Evolutionary conservation across 2,888 invertebrate genomes (phyloP).

Genomic region (Corbicula japonica): DNA sequence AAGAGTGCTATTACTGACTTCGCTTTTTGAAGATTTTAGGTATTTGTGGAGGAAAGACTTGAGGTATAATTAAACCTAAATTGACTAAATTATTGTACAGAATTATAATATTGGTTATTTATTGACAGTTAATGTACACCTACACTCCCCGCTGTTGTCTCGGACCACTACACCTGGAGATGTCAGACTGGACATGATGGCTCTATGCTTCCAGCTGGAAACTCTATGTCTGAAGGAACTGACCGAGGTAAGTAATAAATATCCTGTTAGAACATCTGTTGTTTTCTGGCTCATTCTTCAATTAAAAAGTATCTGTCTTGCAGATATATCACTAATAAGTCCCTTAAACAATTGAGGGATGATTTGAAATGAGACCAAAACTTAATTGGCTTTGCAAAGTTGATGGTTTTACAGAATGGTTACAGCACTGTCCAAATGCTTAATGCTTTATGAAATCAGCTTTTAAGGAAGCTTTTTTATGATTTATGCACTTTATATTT

Average conservation of each 20-base stretch:
- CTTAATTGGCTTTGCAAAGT: too few relatives aligned
- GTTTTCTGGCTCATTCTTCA: neutral
- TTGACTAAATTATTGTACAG: neutral
- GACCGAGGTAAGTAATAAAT: constrained; percentile 61
- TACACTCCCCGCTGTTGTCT: constrained; percentile 76
- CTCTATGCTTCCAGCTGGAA: constrained; percentile 78
- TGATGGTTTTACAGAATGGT: too few relatives aligned
- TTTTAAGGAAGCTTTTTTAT: too few relatives aligned
- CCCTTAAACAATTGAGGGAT: neutral
- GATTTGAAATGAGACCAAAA: neutral
- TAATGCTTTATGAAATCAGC: too few relatives aligned
- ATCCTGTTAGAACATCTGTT: too few relatives aligned
- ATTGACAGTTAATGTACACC: constrained; percentile 76
- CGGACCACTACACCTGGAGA: constrained; percentile 64
- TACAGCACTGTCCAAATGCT: too few relatives aligned
- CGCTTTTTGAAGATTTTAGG: neutral
- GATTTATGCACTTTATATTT: too few relatives aligned
- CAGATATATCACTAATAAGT: neutral
- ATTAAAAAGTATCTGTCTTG: neutral
- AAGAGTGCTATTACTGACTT: too few relatives aligned
- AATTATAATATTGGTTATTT: neutral
- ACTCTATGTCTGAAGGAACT: constrained; percentile 77
- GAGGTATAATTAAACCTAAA: neutral
- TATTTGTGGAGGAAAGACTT: neutral
- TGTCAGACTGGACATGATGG: constrained; percentile 73